Evolutionary conservation across 2,888 invertebrate genomes (phyloP), one percentile per base, ranked within the genome.

Genomic region (Lasioglossum villosulum): DNA sequence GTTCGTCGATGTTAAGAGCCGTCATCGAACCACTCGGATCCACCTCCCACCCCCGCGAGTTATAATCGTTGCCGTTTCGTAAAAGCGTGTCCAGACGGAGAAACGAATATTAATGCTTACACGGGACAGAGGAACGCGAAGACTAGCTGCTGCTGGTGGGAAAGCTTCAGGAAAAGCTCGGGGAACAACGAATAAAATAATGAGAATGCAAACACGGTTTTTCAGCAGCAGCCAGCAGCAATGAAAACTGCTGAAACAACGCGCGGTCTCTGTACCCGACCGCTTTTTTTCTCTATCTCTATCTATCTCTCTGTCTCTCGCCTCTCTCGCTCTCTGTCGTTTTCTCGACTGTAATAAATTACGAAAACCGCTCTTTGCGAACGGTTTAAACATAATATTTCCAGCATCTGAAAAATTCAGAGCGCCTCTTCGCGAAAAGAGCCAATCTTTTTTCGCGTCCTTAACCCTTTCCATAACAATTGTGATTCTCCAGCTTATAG

Each of bases 161-260:
- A 10, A 56, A 78, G 72, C 78, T 78, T 30, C 30, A 52, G 66
- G 42, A 52, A 48, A 37, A 30, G 72, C 59, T 42, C 27, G 19
- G 14, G 12, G 30, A 39, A 56, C 27, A 56, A 70, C 66, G 66
- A 66, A 66, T 68, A 48, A 56, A 80, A 68, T 74, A 80, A 71
- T 80, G 74, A 82, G 74, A 82, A 74, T 82, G 80, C 80, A 80
- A 82, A 82, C 80, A 80, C 68, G 70, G 75, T 80, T 80, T 76
- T 71, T 75, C 68, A 80, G 80, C 45, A 45, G 79, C 63, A 78
- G 48, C 78, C 70, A 30, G 72, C 48, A 78, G 63, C 71, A 72
- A 82, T 66, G 81, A 82, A 80, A 80, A 19, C 30, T 73, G 23
- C 52, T 27, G 52, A n/a, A 75, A 59, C 74, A 75, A 83, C 45